Conservation (phyloP, 1,140 invertebrate genomes). For the Microplitis mediator region DNA sequence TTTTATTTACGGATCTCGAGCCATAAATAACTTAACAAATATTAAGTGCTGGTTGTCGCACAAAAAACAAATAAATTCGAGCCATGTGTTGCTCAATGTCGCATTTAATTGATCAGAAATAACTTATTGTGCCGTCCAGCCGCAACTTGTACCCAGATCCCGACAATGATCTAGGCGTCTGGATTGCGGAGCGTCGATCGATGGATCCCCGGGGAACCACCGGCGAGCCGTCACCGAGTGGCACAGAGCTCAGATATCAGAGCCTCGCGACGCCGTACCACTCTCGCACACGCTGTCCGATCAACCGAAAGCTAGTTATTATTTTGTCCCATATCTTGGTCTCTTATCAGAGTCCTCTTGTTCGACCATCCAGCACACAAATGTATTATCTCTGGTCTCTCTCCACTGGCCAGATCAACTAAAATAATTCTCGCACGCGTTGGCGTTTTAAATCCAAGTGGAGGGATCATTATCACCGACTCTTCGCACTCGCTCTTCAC, state of each 20-base stretch:
- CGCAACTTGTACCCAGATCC: neutral
- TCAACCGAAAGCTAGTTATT: neutral
- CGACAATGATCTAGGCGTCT: conserved; percentile 40
- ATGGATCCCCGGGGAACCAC: conserved; percentile 48
- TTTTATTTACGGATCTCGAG: too few relatives aligned
- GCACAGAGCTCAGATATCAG: conserved; percentile 54
- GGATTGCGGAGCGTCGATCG: conserved; percentile 15
- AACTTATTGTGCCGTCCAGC: neutral
- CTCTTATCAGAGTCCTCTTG: too few relatives aligned
- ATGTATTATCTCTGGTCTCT: conserved; percentile 25
- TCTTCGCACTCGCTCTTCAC: conserved; percentile 19
- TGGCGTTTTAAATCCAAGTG: conserved; percentile 4
- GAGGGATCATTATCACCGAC: conserved; percentile 16
- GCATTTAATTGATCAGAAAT: too few relatives aligned
- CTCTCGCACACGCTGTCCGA: neutral
- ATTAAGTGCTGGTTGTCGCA: too few relatives aligned
- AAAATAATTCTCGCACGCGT: neutral
- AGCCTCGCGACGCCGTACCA: conserved; percentile 12
- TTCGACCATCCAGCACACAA: neutral
- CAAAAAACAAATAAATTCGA: too few relatives aligned
- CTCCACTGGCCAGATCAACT: neutral
- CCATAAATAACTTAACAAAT: too few relatives aligned
- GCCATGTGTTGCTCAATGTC: too few relatives aligned
- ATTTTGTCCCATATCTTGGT: too few relatives aligned
- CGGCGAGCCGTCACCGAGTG: conserved; percentile 57